Evolutionary conservation across 2,113 vertebrate species (phyloP), one percentile per base, ranked within the genome.

Genomic region (Xenopus borealis): DNA sequence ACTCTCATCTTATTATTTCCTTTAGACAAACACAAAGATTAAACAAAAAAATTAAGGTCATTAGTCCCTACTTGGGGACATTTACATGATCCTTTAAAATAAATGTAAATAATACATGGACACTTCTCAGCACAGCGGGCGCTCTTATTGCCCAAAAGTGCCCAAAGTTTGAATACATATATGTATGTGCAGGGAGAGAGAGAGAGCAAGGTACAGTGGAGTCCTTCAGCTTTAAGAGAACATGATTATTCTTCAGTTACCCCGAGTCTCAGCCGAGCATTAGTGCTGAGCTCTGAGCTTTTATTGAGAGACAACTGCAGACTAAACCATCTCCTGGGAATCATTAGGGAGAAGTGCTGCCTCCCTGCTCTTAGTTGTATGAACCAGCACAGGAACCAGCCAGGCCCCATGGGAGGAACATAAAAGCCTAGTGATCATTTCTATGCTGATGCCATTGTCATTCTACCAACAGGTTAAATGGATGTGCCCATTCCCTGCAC

Each of bases 381-480:
- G 1, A 40, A 30, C 16, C 30, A 16, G 17, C 44, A 0, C 27
- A 6, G 17, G 23, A 16, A 53, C 14, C 4, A 52, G 12, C 50
- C 1, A 16, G 46, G 14, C 20, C 66, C 66, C 66, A 10, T 52
- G 46, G 45, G 66, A 27, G 23, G 23, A 53, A 68, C 66, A 68
- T 13, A 52, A 68, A 68, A 52, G 23, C 46, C 20, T 46, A 30
- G 20, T 16, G 47, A 27, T 20, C 7, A 68, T 68, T 53, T 27
- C 66, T 23, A 19, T 46, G 53, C 20, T 17, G n/a, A 50, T 50
- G 47, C 47, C 14, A 30, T 16, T 33, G 27, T 27, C 11, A 17
- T 33, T 30, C 23, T 64, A 33, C 52, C 20, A 68, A 68, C 12
- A 52, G 66, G 66, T 52, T 52, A 52, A 52, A 47, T 68, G 19